Base-by-base conservation (phyloP, 1,140 invertebrate species). In the Zaprionus lachaisei region DNA sequence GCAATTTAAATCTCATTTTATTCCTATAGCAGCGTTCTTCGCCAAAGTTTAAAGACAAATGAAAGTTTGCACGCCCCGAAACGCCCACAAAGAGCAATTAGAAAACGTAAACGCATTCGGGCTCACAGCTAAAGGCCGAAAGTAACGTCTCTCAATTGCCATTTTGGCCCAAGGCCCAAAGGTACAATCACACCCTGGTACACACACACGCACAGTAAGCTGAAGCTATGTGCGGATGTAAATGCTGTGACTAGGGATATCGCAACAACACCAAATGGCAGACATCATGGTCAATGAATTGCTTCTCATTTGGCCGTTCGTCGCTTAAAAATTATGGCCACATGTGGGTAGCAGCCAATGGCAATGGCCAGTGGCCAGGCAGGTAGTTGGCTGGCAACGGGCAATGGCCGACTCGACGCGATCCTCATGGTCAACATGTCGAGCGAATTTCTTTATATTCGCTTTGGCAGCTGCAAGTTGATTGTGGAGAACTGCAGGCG, bases 241-340 rank as follows among this genome's bases (percentile, higher is more conserved):
- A 75, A 75, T 75, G 67, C 67, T 64, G 38, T 75, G 72, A 58
- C 62, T 76, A 61, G 61, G 73, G 60, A 72, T 76, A 76, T 65
- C 28, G 61, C 63, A 81, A 76, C 26, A 49, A 51, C 20, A 51
- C 37, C 81, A 78, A 83, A 79, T 76, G 69, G 71, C 84, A 84
- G 79, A 79, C 84, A 84, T 89, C 84, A 89, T 79, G 84, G 81
- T 80, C 81, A 89, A 90, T 89, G 77, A 83, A 90, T 90, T 80
- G 79, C 85, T 83, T 87, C 85, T 85, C 84, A 89, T 89, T 89
- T 89, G 84, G 79, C 81, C 85, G 90, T 89, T 89, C 90, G 84
- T 72, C 81, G 84, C 79, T 89, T 85, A 80, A 89, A 90, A 89
- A 81, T 89, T 90, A 89, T 89, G 72, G 84, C 85, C 84, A 90